These are phyloP conservation scores for Pseudopipra pipra DNA, from an alignment of 2,113 vertebrate genomes.

Conservation along the genomic window DNA sequence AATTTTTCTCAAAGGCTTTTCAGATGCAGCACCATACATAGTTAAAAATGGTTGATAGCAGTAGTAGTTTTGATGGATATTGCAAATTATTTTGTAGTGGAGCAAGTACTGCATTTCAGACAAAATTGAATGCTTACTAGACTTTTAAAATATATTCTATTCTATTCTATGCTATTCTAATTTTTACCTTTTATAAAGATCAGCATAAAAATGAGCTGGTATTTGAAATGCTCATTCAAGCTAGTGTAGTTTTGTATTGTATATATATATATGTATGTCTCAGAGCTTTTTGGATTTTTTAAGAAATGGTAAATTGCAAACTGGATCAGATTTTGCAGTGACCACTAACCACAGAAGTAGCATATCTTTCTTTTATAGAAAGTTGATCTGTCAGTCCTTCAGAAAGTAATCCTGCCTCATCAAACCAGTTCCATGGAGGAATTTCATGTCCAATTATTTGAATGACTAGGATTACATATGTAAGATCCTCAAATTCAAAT, in stretches of 20 bases:
- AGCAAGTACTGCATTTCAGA: not conserved
- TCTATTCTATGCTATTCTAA: too few relatives aligned
- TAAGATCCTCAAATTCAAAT: not conserved
- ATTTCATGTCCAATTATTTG: slow-evolving; percentile 1
- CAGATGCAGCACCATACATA: not conserved
- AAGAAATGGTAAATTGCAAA: not conserved
- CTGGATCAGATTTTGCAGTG: not conserved
- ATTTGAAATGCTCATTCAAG: not conserved
- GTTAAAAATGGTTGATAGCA: not conserved
- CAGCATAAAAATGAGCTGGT: not conserved
- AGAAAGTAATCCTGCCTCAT: slow-evolving; percentile 26
- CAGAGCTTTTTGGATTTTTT: not conserved
- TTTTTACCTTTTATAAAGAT: not conserved
- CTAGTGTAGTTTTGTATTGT: not conserved
- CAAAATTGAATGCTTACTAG: not conserved
- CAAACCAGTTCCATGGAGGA: not conserved
- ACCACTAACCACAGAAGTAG: not conserved
- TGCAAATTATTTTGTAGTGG: not conserved
- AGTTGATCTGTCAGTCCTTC: not conserved
- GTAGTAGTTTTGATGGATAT: not conserved
- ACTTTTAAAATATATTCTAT: not conserved
- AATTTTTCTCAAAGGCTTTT: not conserved
- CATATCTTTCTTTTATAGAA: not conserved
- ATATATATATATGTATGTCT: too few relatives aligned
- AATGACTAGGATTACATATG: not conserved